These are phyloP conservation scores for Micrastur ruficollis DNA, from an alignment of 2,797 vertebrate species.

Conservation along the genomic window DNA sequence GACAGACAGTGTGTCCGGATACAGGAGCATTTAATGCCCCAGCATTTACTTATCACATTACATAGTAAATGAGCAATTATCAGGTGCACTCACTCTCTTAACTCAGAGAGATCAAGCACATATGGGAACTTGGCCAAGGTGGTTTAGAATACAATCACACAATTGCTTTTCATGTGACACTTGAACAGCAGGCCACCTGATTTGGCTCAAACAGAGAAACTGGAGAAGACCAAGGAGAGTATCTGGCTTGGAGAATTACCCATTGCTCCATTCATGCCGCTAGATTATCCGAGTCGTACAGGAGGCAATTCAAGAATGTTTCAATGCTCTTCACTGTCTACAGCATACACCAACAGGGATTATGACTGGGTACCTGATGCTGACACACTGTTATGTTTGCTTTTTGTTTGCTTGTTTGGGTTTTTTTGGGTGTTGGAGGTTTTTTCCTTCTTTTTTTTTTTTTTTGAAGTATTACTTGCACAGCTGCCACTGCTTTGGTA, in stretches of 20 bases:
- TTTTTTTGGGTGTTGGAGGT: background rate
- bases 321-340: background rate
- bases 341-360: background rate
- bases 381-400: background rate
- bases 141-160: background rate
- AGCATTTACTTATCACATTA: background rate
- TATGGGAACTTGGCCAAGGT: background rate
- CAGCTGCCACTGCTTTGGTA: background rate
- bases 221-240: background rate
- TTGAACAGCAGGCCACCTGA: background rate
- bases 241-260: background rate
- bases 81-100: background rate
- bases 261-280: background rate
- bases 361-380: background rate
- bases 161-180: background rate
- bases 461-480: background rate
- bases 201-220: background rate
- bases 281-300: background rate
- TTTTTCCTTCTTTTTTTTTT: too few species aligned
- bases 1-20: background rate
- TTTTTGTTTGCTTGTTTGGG: background rate
- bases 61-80: background rate
- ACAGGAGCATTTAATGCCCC: background rate
- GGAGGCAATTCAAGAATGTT: background rate
- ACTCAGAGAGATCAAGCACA: background rate